A percentile compares a stretch with the other conserved stretches of the same genome.
Conservation (phyloP, 2,113 vertebrate genomes). For the Ictidomys tridecemlineatus region DNA sequence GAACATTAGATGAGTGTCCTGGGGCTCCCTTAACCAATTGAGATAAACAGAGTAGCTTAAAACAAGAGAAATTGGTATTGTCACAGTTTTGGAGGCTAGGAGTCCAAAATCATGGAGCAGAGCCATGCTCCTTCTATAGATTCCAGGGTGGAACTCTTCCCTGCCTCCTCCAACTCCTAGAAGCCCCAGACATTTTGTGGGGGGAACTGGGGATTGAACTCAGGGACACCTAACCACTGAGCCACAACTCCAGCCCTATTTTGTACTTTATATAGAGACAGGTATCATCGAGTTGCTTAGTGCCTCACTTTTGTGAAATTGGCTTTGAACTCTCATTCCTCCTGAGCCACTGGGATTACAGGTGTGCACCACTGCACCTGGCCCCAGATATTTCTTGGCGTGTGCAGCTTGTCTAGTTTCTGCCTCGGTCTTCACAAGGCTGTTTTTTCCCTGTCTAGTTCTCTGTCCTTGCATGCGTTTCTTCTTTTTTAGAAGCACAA, state of each 20-base stretch:
- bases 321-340: too few species aligned
- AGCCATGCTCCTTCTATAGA: background rate
- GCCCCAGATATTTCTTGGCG: background rate
- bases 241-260: too few species aligned
- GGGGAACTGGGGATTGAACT: too few species aligned
- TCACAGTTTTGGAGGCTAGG: background rate
- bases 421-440: fast-evolving
- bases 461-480: background rate
- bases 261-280: too few species aligned
- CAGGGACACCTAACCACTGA: too few species aligned
- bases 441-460: background rate
- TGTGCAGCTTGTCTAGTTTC: background rate
- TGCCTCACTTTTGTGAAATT: too few species aligned
- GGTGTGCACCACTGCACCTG: too few species aligned
- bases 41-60: background rate
- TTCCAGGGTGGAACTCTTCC: background rate
- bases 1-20: background rate
- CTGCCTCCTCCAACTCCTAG: background rate
- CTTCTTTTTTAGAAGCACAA: background rate
- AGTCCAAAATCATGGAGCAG: too few species aligned
- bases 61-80: background rate
- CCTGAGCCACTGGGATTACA: too few species aligned
- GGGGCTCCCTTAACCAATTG: background rate
- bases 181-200: background rate
- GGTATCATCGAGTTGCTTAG: too few species aligned